Evolutionary conservation across 1,140 invertebrate genomes (phyloP), one percentile per base, ranked within the genome.

Genomic region (Helicoverpa zea): DNA sequence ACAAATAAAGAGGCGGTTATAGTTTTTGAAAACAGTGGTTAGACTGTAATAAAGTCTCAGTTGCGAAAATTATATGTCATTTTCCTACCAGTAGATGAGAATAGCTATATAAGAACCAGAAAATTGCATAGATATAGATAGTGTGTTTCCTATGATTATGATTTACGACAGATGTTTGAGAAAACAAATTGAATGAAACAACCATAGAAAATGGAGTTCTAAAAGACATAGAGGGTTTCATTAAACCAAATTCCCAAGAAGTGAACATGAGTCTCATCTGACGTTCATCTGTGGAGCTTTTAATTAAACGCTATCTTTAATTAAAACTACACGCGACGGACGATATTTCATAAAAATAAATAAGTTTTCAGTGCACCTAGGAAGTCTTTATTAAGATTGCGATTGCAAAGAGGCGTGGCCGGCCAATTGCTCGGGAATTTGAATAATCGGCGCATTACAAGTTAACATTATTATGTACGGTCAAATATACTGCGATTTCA

Each of bases 301-400:
- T 93, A 94, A 93, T 93, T 94, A 92, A 94, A 91, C 84, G 84
- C 83, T 87, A 90, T 88, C 89, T 93, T 92, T 90, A 91, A 93
- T 94, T 92, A 92, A 93, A 87, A 73, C 90, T 86, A 88, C 88
- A 90, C 79, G 83, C 81, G 76, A 64, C 64, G 66, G 74, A 83
- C 84, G 70, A 91, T 90, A 90, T 88, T 88, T 89, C 85, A 92
- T 91, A 89, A 89, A 90, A 94, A 93, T 87, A 89, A 92, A 91
- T 90, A 90, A 80, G 78, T 90, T 86, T 88, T 84, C 85, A 90
- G 78, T 90, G 86, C 86, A 90, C 83, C 90, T 93, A 94, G 93
- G 92, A 94, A 94, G 92, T 94, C 91, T 94, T 94, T 93, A 94
- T 94, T 92, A 90, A 93, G 89, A 94, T 93, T 94, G 90, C 89